Evolutionary conservation across 2,797 vertebrate genomes (phyloP), one percentile per base, ranked within the genome.

Genomic region (Cyclura pinguis): DNA sequence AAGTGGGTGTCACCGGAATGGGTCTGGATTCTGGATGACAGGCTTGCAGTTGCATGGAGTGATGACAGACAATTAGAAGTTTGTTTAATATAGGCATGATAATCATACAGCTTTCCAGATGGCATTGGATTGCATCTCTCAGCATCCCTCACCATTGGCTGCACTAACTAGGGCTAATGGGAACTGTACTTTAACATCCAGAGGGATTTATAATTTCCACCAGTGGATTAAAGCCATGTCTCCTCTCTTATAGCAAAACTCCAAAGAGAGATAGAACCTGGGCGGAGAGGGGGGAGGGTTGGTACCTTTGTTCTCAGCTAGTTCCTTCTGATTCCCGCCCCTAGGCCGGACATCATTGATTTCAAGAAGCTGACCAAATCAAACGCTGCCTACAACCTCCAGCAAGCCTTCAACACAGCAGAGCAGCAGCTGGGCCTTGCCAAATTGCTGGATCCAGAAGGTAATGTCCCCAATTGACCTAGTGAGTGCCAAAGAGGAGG

Each of bases 371-470:
- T 99, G 96, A 98, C 98, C 78, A 98, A 99, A 90, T 99, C 99
- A 92, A 99, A 99, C 3, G 98, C 98, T 6, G 98, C 98, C 59
- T 98, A 98, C 97, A 99, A 99, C 96, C 98, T 99, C 42, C 99
- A 99, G 95, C 98, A 98, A 95, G 99, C 99, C 91, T 99, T 99
- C 96, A 99, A 98, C 94, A 96, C 98, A 0, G 99, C 99, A 0
- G 99, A 99, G 95, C 98, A 98, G 95, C 98, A 97, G 91, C 97
- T 99, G 93, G 99, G 99, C 12, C 98, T 99, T 93, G 98, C 98
- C n/a, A 99, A 99, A 27, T 98, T 99, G 52, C 97, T 99, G 93
- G 99, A 99, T 94, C 99, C 99, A 0, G 99, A 99, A 95, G 99
- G 99, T 99, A 93, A 94, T 94, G 35, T 47, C 52, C 1, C 0